These are phyloP conservation scores for Ariopsis seemanni DNA, from an alignment of 2,113 vertebrate genomes.

Conservation along the genomic window DNA sequence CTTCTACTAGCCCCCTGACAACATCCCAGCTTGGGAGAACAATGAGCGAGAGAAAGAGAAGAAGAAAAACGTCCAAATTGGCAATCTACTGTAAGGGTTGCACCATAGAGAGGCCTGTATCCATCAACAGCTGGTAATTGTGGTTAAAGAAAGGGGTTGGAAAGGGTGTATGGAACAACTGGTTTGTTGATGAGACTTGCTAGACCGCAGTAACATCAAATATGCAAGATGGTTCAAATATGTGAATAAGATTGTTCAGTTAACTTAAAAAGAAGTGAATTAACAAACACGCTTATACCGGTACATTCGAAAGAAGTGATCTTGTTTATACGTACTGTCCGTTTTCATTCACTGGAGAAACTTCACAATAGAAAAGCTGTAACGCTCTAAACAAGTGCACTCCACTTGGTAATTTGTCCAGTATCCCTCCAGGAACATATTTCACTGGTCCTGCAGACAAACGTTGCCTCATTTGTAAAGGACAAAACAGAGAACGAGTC, in stretches of 20 bases:
- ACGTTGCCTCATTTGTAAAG: slow-evolving; percentile 61
- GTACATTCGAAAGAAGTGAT: not conserved
- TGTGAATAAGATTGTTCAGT: not conserved
- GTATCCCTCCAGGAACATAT: slow-evolving; percentile 39
- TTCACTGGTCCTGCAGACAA: slow-evolving; percentile 43
- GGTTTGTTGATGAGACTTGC: slow-evolving; percentile 35
- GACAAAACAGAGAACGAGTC: slow-evolving; percentile 71
- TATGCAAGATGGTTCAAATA: no score
- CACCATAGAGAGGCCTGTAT: slow-evolving; percentile 36
- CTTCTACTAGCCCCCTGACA: slow-evolving; percentile 55
- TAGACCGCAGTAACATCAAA: not conserved
- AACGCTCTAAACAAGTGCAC: slow-evolving; percentile 38
- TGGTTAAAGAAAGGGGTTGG: slow-evolving; percentile 37
- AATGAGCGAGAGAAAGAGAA: slow-evolving; percentile 58
- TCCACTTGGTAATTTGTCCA: slow-evolving; percentile 36
- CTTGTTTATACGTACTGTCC: not conserved
- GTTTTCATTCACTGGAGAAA: slow-evolving; percentile 10
- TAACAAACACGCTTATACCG: not conserved
- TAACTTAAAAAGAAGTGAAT: not conserved
- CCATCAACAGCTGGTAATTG: slow-evolving; percentile 53
- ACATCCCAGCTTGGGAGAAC: slow-evolving; percentile 56
- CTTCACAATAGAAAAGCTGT: not conserved
- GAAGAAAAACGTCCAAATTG: slow-evolving; percentile 66
- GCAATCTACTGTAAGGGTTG: slow-evolving; percentile 63
- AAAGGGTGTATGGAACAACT: slow-evolving; percentile 10